A percentile compares a stretch with the other conserved stretches of the same genome.
Evolutionary conservation across 2,888 invertebrate species (phyloP).

Genomic region (Catocala fraxini): DNA sequence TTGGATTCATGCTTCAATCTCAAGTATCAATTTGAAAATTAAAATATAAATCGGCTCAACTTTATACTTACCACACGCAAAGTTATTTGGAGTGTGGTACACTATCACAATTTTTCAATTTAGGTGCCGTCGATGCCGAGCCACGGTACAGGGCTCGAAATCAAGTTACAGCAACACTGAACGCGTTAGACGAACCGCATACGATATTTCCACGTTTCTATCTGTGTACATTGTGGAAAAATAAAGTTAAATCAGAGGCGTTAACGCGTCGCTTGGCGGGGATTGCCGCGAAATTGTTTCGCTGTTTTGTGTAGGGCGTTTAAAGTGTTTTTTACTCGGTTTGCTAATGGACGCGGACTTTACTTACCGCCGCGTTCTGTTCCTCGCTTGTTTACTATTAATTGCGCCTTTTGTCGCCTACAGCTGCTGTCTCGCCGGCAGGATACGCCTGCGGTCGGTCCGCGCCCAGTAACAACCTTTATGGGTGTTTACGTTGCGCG

Average conservation of each 20-base stretch:
- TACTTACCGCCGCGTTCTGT: slow-evolving; percentile 69
- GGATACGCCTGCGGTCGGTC: slow-evolving; percentile 54
- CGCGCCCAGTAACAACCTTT: slow-evolving; percentile 56
- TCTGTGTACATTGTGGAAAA: slow-evolving; percentile 62
- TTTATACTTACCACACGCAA: slow-evolving; percentile 11
- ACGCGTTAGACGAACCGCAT: slow-evolving; percentile 45
- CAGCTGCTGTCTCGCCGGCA: slow-evolving; percentile 65
- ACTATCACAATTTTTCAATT: slow-evolving; percentile 43
- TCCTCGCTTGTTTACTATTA: slow-evolving; percentile 78
- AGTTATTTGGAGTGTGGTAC: slow-evolving; percentile 18
- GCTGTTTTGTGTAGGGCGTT: slow-evolving; percentile 69
- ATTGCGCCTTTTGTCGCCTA: slow-evolving; percentile 81
- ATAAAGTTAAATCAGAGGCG: slow-evolving; percentile 76
- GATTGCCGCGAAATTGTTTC: slow-evolving; percentile 75
- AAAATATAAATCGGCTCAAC: slow-evolving; percentile 16
- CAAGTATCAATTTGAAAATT: slow-evolving; percentile 23
- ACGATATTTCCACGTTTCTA: slow-evolving; percentile 49
- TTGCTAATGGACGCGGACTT: slow-evolving; percentile 75
- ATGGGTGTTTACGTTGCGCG: slow-evolving; percentile 54
- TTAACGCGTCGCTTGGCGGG: slow-evolving; percentile 71
- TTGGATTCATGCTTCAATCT: slow-evolving; percentile 16
- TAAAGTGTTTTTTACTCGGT: slow-evolving; percentile 63
- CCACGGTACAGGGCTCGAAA: slow-evolving; percentile 35
- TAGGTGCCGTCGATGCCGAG: slow-evolving; percentile 28
- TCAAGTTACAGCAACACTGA: slow-evolving; percentile 47